Evolutionary conservation across 2,113 vertebrate species (phyloP).

Genomic region (Hiodon alosoides): DNA sequence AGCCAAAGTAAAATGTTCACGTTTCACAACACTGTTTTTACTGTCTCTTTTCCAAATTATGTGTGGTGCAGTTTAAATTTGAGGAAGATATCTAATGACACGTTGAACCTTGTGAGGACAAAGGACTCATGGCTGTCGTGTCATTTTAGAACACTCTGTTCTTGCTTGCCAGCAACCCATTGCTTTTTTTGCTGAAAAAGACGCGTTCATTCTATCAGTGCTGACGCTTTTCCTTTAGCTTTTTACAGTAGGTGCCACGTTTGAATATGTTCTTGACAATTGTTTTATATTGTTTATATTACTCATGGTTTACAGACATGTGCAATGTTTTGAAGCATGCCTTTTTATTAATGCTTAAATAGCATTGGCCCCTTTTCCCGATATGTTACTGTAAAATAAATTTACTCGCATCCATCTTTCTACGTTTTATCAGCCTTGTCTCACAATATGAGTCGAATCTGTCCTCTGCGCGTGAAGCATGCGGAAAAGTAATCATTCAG

Average conservation of each 20-base stretch:
- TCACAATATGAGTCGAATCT: not conserved
- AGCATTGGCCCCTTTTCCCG: not conserved
- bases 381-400: constrained; percentile 5
- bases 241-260: not conserved
- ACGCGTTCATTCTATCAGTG: too few relatives aligned
- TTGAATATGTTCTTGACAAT: not conserved
- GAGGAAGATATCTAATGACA: constrained; percentile 14
- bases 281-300: not conserved
- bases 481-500: not conserved
- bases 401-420: not conserved
- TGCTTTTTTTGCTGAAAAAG: too few relatives aligned
- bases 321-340: not conserved
- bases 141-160: too few relatives aligned
- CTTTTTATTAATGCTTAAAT: not conserved
- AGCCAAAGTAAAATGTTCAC: too few relatives aligned
- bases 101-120: constrained; percentile 15
- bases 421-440: too few relatives aligned
- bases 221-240: too few relatives aligned
- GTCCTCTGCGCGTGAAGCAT: not conserved
- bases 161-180: too few relatives aligned
- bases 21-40: constrained; percentile 12
- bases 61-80: not conserved
- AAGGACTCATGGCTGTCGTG: constrained; percentile 3
- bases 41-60: constrained; percentile 10
- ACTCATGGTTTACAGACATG: not conserved